Evolutionary conservation across 2,888 invertebrate species (phyloP), one percentile per base, ranked within the genome.

Genomic region (Apomyelois bistriatella): DNA sequence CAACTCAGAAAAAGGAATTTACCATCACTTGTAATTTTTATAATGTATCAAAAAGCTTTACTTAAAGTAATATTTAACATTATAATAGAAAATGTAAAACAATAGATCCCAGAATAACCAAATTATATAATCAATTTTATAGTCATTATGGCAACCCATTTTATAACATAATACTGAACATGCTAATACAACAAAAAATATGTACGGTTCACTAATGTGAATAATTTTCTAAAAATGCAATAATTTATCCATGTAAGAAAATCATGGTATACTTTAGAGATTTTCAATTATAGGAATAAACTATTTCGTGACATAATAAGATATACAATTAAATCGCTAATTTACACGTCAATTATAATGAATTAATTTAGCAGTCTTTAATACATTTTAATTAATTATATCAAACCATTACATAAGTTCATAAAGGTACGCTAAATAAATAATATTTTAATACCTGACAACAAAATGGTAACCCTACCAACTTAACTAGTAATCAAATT

Each of bases 301-400:
- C 55, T 55, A 57, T 63, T 60, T 59, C 55, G 61, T 62, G 65
- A 70, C 57, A 74, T 66, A 62, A 65, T 62, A 65, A 60, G 61
- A 75, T 63, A 68, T 69, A 68, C 66, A 76, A 76, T 74, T 60
- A 70, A 68, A 77, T 70, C 58, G 73, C 79, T 80, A 82, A 73
- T 74, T 72, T 79, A 83, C 74, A 80, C 72, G 74, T 81, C 77
- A 79, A 80, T 74, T 76, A 82, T 75, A 82, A 72, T 78, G 82
- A 82, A 81, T 88, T 85, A 87, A 85, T 88, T 85, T 87, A 88
- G 86, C 89, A 89, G 89, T 89, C 89, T 89, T 89, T 80, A 84
- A 80, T 82, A 82, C 76, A 85, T 80, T 84, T 83, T 79, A 81
- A 78, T 81, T 38, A 75, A 77, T 79, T 74, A 77, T 80, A 80